Evolutionary conservation across 1,140 invertebrate genomes (phyloP).

Genomic region (Ostrea edulis): DNA sequence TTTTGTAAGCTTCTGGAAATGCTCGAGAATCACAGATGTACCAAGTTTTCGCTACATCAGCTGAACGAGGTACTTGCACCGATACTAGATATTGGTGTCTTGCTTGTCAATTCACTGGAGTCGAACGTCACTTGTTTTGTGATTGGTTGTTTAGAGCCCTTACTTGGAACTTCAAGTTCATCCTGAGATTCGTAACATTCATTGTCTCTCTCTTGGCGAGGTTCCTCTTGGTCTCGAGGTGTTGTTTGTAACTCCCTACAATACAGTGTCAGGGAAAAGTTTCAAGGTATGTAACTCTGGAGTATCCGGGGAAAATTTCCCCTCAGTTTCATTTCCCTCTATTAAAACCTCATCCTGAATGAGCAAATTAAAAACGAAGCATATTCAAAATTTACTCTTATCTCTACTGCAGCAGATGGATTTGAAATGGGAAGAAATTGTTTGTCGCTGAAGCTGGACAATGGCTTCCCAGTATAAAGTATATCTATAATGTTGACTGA

Average conservation of each 20-base stretch:
- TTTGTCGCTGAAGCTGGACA: too few species aligned
- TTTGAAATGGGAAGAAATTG: neutral
- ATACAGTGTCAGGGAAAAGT: neutral
- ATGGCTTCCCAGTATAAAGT: neutral
- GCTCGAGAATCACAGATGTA: neutral
- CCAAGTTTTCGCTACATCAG: neutral
- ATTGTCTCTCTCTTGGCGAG: constrained; percentile 6
- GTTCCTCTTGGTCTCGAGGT: neutral
- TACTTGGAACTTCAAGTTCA: neutral
- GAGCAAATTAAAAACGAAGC: neutral
- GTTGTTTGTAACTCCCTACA: neutral
- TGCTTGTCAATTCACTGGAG: constrained; percentile 24
- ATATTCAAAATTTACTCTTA: neutral
- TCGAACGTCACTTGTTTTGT: constrained; percentile 42
- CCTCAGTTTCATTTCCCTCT: neutral
- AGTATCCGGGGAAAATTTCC: neutral
- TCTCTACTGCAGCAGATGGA: neutral
- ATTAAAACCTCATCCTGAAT: neutral
- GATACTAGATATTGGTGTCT: constrained; percentile 14
- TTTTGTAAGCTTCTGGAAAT: too few species aligned
- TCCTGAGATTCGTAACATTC: constrained; percentile 35
- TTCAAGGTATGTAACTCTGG: neutral
- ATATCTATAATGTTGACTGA: neutral
- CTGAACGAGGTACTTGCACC: constrained; percentile 29
- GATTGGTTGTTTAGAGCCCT: neutral